These are phyloP conservation scores for Sternarchorhynchus goeldii DNA, from an alignment of 2,797 vertebrate species.

Conservation along the genomic window DNA sequence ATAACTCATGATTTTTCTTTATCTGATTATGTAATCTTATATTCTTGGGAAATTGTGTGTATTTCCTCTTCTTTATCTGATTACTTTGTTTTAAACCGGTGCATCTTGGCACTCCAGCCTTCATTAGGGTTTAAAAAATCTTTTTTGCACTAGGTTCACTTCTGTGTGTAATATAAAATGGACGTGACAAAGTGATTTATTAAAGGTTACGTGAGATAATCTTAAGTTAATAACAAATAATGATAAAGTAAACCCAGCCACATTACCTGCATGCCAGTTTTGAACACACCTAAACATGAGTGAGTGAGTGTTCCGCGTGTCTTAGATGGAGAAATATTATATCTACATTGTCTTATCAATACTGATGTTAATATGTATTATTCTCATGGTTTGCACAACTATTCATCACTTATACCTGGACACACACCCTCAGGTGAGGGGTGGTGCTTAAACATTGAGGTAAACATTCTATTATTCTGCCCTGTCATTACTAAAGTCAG, in stretches of 20 bases:
- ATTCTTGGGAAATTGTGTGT: too few relatives aligned
- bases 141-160: background rate
- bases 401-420: background rate
- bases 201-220: background rate
- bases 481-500: background rate
- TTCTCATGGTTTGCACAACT: background rate
- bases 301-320: background rate
- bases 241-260: slow-evolving; percentile 29
- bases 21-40: too few relatives aligned
- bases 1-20: too few relatives aligned
- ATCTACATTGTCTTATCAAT: background rate
- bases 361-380: background rate
- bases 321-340: slow-evolving; percentile 8
- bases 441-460: background rate
- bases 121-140: too few relatives aligned
- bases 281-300: slow-evolving; percentile 40
- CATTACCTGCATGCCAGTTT: slow-evolving; percentile 20
- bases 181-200: slow-evolving; percentile 44
- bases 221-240: slow-evolving; percentile 17
- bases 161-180: slow-evolving; percentile 54
- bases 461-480: background rate
- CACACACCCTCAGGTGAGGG: background rate
- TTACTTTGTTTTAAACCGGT: too few relatives aligned
- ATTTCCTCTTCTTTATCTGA: background rate
- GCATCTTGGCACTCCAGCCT: too few relatives aligned